Evolutionary conservation across 2,113 vertebrate species (phyloP).

Genomic region (Rhabdomys dilectus): DNA sequence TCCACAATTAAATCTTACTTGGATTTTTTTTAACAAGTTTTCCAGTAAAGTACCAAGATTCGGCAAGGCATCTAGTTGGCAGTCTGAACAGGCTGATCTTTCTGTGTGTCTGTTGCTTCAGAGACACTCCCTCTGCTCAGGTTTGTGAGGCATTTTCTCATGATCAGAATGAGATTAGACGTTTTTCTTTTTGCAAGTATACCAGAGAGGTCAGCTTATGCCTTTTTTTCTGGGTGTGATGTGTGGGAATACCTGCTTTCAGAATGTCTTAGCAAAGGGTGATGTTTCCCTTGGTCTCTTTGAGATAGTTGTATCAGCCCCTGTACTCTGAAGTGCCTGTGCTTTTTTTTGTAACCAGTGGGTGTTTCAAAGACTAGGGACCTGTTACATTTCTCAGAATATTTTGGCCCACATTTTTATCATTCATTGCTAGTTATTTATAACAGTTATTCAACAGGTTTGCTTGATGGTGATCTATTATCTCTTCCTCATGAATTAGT

Average conservation of each 20-base stretch:
- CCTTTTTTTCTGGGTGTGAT: background rate
- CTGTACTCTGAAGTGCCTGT: background rate
- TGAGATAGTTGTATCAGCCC: background rate
- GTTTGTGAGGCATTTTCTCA: slow-evolving; percentile 4
- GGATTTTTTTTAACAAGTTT: slow-evolving; percentile 7
- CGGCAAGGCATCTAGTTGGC: background rate
- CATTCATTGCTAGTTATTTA: background rate
- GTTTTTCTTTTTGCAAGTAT: background rate
- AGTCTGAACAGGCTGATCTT: background rate
- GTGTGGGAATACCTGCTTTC: background rate
- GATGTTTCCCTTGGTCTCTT: background rate
- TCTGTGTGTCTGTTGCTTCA: background rate
- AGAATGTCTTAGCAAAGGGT: background rate
- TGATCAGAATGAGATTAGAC: background rate
- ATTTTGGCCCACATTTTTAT: background rate
- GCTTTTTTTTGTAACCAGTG: background rate
- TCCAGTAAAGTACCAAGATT: background rate
- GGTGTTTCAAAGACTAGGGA: background rate
- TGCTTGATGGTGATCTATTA: background rate
- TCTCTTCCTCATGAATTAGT: slow-evolving; percentile 9
- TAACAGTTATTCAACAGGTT: background rate
- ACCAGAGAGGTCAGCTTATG: background rate
- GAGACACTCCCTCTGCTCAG: background rate
- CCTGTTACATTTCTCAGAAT: background rate
- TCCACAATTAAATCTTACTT: background rate